Percentiles rank a stretch among this genome's conserved stretches.
phyloP scores from a whole-genome alignment of 2,797 vertebrate species.

The Phoeniculus purpureus region DNA sequence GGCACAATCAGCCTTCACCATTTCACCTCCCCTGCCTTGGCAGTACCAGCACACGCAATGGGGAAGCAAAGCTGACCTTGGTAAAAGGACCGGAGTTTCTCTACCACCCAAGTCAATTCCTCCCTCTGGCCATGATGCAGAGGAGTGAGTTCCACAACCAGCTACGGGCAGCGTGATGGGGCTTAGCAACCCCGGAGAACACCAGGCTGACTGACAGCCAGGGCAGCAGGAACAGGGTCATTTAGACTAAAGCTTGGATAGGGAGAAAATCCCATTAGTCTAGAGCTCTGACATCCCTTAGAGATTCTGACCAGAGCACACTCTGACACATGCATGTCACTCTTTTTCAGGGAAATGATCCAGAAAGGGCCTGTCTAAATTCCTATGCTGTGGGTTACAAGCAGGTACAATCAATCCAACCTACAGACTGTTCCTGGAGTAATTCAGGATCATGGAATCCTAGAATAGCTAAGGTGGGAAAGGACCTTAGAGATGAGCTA shows the following conservation, averaged over 20 bases:
- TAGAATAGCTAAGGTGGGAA: no score
- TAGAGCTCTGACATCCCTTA: not conserved
- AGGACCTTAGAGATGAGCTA: no score
- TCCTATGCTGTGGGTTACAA: fast-evolving
- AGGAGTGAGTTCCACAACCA: not conserved
- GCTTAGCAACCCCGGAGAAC: not conserved
- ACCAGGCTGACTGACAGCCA: not conserved
- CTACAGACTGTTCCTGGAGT: not conserved
- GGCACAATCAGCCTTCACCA: not conserved
- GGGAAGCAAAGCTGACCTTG: not conserved
- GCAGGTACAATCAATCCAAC: fast-evolving
- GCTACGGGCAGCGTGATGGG: fast-evolving
- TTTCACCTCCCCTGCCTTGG: not conserved
- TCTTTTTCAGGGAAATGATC: not conserved
- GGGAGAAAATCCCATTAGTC: fast-evolving
- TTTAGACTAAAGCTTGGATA: not conserved
- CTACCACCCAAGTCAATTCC: fast-evolving
- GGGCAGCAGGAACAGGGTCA: fast-evolving
- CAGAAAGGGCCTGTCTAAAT: not conserved
- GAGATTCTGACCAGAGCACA: not conserved
- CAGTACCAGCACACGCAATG: fast-evolving
- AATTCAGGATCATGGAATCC: not conserved
- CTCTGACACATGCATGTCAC: not conserved
- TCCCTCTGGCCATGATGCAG: fast-evolving
- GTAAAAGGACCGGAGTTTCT: not conserved